A percentile compares a stretch with the other conserved stretches of the same genome.
These are phyloP conservation scores for Willisornis vidua DNA, from an alignment of 2,113 vertebrate genomes.

Conservation along the genomic window DNA sequence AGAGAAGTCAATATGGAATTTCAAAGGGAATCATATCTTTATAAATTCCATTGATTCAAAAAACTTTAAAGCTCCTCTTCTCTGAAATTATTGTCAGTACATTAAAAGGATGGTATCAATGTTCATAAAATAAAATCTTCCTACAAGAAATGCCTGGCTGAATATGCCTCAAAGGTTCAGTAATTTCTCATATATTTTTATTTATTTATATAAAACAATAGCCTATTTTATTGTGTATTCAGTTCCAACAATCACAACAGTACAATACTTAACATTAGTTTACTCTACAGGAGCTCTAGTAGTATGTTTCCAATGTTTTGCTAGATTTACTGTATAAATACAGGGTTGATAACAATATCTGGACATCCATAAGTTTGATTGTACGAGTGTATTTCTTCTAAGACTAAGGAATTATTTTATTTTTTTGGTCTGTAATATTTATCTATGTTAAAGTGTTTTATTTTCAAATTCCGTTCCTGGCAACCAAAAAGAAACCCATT, in stretches of 20 bases:
- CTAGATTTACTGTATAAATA: neutral
- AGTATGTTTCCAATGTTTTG: neutral
- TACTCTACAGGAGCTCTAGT: neutral
- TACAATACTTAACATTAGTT: neutral
- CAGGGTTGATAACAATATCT: neutral
- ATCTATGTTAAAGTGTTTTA: neutral
- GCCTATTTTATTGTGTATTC: neutral
- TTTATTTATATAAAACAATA: neutral
- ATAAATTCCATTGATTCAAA: constrained; percentile 20
- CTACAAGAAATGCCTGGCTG: neutral
- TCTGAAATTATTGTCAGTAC: neutral
- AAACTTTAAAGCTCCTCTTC: constrained; percentile 7
- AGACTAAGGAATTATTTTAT: neutral
- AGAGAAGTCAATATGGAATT: constrained; percentile 41
- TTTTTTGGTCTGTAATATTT: neutral
- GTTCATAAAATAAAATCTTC: neutral
- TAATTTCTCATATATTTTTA: neutral
- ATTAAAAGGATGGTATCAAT: neutral
- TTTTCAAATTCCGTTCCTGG: neutral
- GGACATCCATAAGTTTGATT: neutral
- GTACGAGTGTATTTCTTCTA: neutral
- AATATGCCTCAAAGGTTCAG: neutral
- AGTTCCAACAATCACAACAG: neutral
- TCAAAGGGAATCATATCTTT: neutral
- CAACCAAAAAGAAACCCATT: neutral